A percentile compares a stretch with the other conserved stretches of the same genome.
Conservation (phyloP, 2,888 invertebrate genomes). For the Brenthis daphne region DNA sequence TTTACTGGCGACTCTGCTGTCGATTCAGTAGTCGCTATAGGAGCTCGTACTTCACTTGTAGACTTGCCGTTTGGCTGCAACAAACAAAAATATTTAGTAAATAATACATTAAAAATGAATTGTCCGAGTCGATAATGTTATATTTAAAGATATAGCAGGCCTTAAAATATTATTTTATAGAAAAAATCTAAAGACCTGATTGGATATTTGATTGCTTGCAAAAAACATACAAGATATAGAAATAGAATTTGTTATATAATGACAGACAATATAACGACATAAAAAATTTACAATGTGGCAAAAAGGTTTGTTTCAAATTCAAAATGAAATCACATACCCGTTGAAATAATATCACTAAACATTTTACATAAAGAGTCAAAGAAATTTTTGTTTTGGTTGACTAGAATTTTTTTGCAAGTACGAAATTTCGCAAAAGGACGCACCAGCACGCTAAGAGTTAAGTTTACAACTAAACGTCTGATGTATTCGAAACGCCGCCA, state of each 20-base stretch:
- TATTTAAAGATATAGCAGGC: no score
- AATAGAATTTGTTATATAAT: slow-evolving; percentile 5
- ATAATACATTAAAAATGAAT: no score
- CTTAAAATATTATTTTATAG: no score
- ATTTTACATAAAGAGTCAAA: not conserved
- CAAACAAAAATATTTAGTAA: slow-evolving; percentile 45
- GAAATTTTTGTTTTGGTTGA: not conserved
- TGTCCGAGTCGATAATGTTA: no score
- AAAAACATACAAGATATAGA: not conserved
- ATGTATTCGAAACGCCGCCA: slow-evolving; percentile 48
- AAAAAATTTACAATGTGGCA: slow-evolving; percentile 1
- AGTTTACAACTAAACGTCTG: slow-evolving; percentile 42
- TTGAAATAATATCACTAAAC: slow-evolving; percentile 6
- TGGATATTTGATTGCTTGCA: no score
- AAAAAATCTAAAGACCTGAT: no score
- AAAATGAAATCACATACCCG: not conserved
- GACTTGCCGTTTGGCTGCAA: slow-evolving; percentile 72
- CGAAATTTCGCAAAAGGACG: slow-evolving; percentile 33
- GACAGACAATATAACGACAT: not conserved
- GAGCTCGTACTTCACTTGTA: slow-evolving; percentile 72
- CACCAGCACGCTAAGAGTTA: slow-evolving; percentile 36
- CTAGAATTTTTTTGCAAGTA: slow-evolving; percentile 16
- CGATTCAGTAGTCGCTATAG: slow-evolving; percentile 81
- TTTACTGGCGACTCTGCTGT: slow-evolving; percentile 76
- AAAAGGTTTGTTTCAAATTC: slow-evolving; percentile 7